Base-by-base conservation (phyloP, 1,140 invertebrate species). In the Drosophila willistoni region DNA sequence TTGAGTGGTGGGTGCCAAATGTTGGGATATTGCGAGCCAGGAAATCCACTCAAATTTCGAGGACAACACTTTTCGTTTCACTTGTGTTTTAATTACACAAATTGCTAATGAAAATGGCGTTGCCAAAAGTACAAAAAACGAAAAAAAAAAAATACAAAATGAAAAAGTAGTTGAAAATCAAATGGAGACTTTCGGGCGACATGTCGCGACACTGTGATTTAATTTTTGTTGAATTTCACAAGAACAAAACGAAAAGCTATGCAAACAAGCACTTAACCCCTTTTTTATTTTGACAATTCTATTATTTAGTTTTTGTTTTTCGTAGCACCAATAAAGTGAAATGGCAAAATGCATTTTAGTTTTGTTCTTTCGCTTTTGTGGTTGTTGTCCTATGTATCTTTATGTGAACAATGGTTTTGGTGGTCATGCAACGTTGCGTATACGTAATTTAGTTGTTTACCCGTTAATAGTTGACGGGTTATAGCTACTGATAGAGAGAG, bases 211-310 rank as follows among this genome's bases (percentile, higher is more conserved):
- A 22, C 44, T 51, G 9, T 51, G 44, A 51, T 51, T 51, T 51
- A 51, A 51, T 51, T 22, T 29, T 51, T 22, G 44, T 51, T 51
- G 17, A 7, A 12, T 17, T 10, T 13, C 25, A 41, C 68, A 63
- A 55, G 68, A 73, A 68, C 65, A 64, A 29, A 75, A 65, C 36
- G 12, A 85, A 75, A 85, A 63, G 17, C 68, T 81, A 85, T 85
- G 82, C 82, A 85, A 86, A 86, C 78, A 86, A 85, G 78, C 82
- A 86, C 78, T 85, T 85, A 85, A 86, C 82, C 78, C 78, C 68
- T 72, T 77, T 81, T 51, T 51, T 47, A 85, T 81, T 85, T 86
- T 81, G 82, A 86, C 82, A 85, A 81, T 85, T 78, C 78, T 78
- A 86, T 81, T 85, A 81, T 86, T 85, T 56, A n/a, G 22, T 29